Percentiles rank a stretch among this genome's conserved stretches.
Evolutionary conservation across 2,888 invertebrate genomes (phyloP).

Genomic region (Anaspis maculata): DNA sequence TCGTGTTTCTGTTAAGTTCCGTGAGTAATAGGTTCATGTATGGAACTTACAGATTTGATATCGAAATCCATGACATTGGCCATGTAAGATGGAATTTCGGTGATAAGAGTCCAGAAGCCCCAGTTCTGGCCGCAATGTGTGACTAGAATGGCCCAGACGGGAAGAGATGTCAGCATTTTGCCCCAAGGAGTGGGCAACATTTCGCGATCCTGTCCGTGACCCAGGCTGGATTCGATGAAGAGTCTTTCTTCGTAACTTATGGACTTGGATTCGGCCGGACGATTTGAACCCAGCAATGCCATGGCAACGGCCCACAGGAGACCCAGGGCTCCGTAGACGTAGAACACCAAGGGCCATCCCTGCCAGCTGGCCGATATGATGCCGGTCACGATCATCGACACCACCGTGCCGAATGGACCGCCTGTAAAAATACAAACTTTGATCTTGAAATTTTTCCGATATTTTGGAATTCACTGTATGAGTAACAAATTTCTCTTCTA

Average conservation of each 20-base stretch:
- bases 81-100: slow-evolving; percentile 76
- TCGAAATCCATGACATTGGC: slow-evolving; percentile 61
- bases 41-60: too few relatives aligned
- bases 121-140: slow-evolving; percentile 69
- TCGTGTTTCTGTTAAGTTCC: too few relatives aligned
- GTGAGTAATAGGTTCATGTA: too few relatives aligned
- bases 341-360: slow-evolving; percentile 77
- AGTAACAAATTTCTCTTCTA: too few relatives aligned
- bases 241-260: slow-evolving; percentile 57
- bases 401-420: slow-evolving; percentile 69
- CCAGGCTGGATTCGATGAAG: slow-evolving; percentile 50
- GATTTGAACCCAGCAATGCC: slow-evolving; percentile 55
- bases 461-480: neutral
- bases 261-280: slow-evolving; percentile 51
- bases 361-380: slow-evolving; percentile 56
- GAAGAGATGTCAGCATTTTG: slow-evolving; percentile 61
- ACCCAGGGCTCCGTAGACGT: slow-evolving; percentile 59
- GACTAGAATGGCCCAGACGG: slow-evolving; percentile 65
- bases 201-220: slow-evolving; percentile 14
- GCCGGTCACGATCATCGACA: slow-evolving; percentile 65
- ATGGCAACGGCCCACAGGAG: slow-evolving; percentile 54
- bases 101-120: slow-evolving; percentile 79
- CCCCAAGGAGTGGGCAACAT: slow-evolving; percentile 60
- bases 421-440: slow-evolving; percentile 46
- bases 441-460: neutral